Percentiles rank a stretch among this genome's conserved stretches.
Evolutionary conservation across 2,113 vertebrate genomes (phyloP).

Genomic region (Notothenia coriiceps): DNA sequence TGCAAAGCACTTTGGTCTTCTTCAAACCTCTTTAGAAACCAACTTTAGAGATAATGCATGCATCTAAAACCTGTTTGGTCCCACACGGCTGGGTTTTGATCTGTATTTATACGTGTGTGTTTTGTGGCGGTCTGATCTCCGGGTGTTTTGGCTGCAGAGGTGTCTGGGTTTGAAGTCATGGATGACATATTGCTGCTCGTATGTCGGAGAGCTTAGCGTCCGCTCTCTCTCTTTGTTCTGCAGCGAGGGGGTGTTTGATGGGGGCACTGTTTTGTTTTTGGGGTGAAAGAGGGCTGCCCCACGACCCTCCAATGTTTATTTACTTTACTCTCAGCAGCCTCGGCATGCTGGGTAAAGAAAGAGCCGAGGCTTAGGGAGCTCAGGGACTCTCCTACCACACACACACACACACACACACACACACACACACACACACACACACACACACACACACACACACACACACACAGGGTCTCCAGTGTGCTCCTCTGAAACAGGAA

Average conservation of each 20-base stretch:
- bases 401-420: not conserved
- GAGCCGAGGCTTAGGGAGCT: slow-evolving; percentile 69
- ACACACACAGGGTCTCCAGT: slow-evolving; percentile 63
- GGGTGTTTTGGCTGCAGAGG: slow-evolving; percentile 65
- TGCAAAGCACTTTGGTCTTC: too few relatives aligned
- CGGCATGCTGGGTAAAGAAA: slow-evolving; percentile 84
- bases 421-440: slow-evolving; percentile 18
- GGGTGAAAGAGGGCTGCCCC: slow-evolving; percentile 84
- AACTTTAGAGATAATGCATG: too few relatives aligned
- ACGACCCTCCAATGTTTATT: slow-evolving; percentile 87
- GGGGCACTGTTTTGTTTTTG: slow-evolving; percentile 85
- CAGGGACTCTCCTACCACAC: slow-evolving; percentile 28
- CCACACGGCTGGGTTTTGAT: too few relatives aligned
- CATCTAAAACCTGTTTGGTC: too few relatives aligned
- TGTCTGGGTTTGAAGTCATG: slow-evolving; percentile 65
- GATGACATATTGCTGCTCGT: slow-evolving; percentile 77
- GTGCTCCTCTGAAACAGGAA: slow-evolving; percentile 78
- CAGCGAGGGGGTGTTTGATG: slow-evolving; percentile 82
- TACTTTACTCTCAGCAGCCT: slow-evolving; percentile 82
- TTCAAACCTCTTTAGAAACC: too few relatives aligned
- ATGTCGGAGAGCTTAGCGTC: slow-evolving; percentile 76
- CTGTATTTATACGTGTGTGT: not conserved
- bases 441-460: slow-evolving; percentile 41
- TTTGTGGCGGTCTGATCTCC: slow-evolving; percentile 33
- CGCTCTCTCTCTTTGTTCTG: slow-evolving; percentile 82